A percentile compares a stretch with the other conserved stretches of the same genome.
phyloP scores from a whole-genome alignment of 2,888 invertebrate genomes.

The Epinotia demarniana region DNA sequence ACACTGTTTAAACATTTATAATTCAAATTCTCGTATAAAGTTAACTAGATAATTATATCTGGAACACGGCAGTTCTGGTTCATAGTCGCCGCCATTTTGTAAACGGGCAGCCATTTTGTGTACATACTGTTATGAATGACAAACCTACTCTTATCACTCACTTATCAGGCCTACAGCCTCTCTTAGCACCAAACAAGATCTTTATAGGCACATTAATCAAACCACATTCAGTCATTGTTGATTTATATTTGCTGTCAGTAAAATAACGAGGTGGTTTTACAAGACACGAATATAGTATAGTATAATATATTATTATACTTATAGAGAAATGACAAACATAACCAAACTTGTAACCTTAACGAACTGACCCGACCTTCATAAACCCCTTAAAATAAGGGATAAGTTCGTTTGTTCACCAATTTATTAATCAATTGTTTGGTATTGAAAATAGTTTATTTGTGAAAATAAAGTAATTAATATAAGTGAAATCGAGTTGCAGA shows the following conservation, averaged over 20 bases:
- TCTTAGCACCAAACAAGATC: constrained; percentile 13
- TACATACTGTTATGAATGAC: neutral
- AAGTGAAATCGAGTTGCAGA: neutral
- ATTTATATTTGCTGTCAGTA: neutral
- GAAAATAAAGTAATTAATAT: neutral
- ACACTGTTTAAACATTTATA: constrained; percentile 15
- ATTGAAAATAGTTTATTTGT: no score
- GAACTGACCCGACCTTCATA: neutral
- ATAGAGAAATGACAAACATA: neutral
- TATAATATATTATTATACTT: no score
- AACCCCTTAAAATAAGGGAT: neutral
- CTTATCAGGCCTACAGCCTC: neutral
- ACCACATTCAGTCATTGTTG: constrained; percentile 1
- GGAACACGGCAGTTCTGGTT: neutral
- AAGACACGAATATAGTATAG: neutral
- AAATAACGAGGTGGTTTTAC: neutral
- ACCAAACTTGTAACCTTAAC: neutral
- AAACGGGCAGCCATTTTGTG: neutral
- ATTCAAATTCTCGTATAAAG: neutral
- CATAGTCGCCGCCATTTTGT: neutral
- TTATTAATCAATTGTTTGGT: no score
- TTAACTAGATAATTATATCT: neutral
- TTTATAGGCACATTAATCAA: neutral
- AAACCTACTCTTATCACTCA: neutral
- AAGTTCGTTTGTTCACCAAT: neutral